phyloP scores from a whole-genome alignment of 2,113 vertebrate genomes.

The Lasiurus cinereus region DNA sequence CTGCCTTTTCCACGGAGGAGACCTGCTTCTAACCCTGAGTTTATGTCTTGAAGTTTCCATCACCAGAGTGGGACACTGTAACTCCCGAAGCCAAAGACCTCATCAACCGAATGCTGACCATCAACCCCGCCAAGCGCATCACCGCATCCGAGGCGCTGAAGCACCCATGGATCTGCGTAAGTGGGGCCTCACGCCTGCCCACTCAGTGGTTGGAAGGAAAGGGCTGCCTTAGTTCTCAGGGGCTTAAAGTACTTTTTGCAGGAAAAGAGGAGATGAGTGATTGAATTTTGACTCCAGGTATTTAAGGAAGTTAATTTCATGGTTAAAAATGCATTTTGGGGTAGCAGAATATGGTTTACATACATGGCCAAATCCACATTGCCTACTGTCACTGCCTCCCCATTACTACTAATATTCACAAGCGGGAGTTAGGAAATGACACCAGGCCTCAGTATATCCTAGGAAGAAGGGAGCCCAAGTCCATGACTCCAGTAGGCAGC shows the following conservation, averaged over 20 bases:
- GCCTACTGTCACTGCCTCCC: not conserved
- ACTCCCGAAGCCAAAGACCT: conserved; percentile 99
- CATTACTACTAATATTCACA: not conserved
- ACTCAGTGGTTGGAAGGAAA: too few species aligned
- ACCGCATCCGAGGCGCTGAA: conserved; percentile 96
- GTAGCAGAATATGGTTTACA: not conserved
- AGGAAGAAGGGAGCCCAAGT: not conserved
- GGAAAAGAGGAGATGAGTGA: not conserved
- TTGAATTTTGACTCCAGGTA: not conserved
- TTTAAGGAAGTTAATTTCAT: not conserved
- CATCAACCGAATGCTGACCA: conserved; percentile 99
- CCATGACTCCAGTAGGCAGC: not conserved
- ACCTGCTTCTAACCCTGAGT: not conserved
- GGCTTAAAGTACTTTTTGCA: not conserved
- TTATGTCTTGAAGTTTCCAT: conserved; percentile 92
- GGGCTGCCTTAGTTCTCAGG: too few species aligned
- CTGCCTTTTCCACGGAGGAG: too few species aligned
- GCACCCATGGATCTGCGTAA: conserved; percentile 98
- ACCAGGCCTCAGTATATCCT: not conserved
- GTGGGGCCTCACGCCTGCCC: conserved; percentile 67
- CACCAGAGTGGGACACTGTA: conserved; percentile 98
- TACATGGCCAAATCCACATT: not conserved
- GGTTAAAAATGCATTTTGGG: not conserved
- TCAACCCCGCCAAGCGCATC: conserved; percentile 97
- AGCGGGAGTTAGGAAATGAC: not conserved